Evolutionary conservation across 2,113 vertebrate genomes (phyloP), one percentile per base, ranked within the genome.

Genomic region (Strix aluco): DNA sequence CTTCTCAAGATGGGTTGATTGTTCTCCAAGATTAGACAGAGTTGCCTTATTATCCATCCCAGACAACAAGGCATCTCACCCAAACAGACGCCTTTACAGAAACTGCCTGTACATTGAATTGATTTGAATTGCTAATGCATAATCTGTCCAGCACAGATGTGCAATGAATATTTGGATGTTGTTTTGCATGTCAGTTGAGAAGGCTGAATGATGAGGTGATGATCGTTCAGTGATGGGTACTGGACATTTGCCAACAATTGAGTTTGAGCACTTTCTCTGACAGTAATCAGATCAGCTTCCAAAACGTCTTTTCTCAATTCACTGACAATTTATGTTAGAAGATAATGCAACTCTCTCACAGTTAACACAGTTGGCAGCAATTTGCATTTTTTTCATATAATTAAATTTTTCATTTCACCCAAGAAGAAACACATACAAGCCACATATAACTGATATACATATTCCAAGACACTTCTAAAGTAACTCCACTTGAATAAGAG

Each of bases 171-270:
- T 98, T 97, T 98, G 95, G 95, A 97, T 97, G 98, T 97, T 98
- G 97, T 98, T 98, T 96, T 97, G 97, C 97, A 98, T 97, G 96
- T 98, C 98, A 98, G 97, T 98, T 92, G 97, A 97, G 97, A 97
- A 97, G 98, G 97, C 97, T 99, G 98, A 99, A 98, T 99, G 98
- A 98, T 98, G 99, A 98, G 97, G 98, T 97, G 98, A 98, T 98
- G 99, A 99, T 99, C 98, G 98, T 98, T 98, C 98, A 96, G 70
- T 97, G 98, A 98, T 97, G 98, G 98, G 96, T 96, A 98, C 98
- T 99, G 99, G 99, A 99, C 86, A 95, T 58, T 88, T 98, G 99
- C 99, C 99, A 99, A 98, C 92, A 81, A 97, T 98, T 98, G 98
- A 98, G 98, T 96, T 97, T 98, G 98, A 98, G 98, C 98, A 97